Evolutionary conservation across 2,797 vertebrate species (phyloP).

Genomic region (Cheirogaleus major): DNA sequence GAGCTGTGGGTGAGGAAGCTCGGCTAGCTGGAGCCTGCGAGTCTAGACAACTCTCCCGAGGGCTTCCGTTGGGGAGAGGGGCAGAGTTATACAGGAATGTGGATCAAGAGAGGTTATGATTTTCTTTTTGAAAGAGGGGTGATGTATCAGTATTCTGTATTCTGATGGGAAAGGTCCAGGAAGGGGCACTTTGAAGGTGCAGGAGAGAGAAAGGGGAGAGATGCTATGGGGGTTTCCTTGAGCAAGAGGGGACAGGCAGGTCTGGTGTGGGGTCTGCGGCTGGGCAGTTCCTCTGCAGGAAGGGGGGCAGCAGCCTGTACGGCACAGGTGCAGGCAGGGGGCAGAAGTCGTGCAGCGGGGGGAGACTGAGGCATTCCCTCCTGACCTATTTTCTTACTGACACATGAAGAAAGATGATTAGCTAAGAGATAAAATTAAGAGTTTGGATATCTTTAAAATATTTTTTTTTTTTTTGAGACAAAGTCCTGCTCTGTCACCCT

Average conservation of each 20-base stretch:
- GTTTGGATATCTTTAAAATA: background rate
- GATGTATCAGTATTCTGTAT: background rate
- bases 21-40: background rate
- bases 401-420: background rate
- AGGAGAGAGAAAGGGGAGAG: background rate
- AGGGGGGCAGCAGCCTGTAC: too few relatives aligned
- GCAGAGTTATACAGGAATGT: background rate
- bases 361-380: background rate
- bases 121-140: background rate
- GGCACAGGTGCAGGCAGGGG: background rate
- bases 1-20: background rate
- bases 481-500: too few relatives aligned
- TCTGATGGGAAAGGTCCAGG: background rate
- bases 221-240: background rate
- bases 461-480: too few relatives aligned
- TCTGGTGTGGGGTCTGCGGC: background rate
- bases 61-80: background rate
- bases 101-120: background rate
- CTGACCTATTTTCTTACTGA: background rate
- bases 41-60: background rate
- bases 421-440: background rate
- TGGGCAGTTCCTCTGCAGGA: rapidly evolving
- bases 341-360: rapidly evolving
- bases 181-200: background rate
- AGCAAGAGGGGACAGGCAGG: background rate